These are phyloP conservation scores for Cephalopholis sonnerati DNA, from an alignment of 2,113 vertebrate genomes.

Conservation along the genomic window DNA sequence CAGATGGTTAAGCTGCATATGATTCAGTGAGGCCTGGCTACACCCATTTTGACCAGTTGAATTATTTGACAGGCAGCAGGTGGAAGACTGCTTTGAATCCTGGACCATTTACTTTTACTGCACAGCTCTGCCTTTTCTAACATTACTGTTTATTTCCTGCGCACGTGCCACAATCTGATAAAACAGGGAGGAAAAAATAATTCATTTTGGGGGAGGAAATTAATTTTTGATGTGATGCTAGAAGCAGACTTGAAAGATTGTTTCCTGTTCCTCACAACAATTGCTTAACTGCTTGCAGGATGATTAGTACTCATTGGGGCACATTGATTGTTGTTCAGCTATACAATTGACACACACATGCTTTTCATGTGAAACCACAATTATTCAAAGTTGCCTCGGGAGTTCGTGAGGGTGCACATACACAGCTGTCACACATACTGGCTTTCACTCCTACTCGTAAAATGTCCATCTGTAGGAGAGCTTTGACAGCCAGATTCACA, in stretches of 20 bases:
- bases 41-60: constrained; percentile 33
- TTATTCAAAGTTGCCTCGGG: constrained; percentile 37
- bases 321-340: constrained; percentile 20
- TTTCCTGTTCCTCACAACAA: not conserved
- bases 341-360: not conserved
- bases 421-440: constrained; percentile 43
- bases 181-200: not conserved
- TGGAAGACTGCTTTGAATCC: constrained; percentile 20
- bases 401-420: constrained; percentile 24
- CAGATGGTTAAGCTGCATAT: constrained; percentile 36
- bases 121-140: constrained; percentile 20
- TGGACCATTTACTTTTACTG: constrained; percentile 21
- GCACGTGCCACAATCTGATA: not conserved
- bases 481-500: constrained; percentile 65
- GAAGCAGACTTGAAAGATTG: constrained; percentile 8
- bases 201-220: constrained; percentile 15
- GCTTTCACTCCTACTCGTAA: constrained; percentile 52
- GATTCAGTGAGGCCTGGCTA: constrained; percentile 24
- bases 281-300: not conserved
- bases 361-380: constrained; percentile 22
- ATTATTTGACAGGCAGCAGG: constrained; percentile 51
- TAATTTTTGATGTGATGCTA: not conserved
- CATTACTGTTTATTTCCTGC: constrained; percentile 10
- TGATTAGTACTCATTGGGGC: not conserved
- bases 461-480: constrained; percentile 53